These are phyloP conservation scores for Vireo griseus DNA, from an alignment of 2,797 vertebrate species.

Conservation along the genomic window DNA sequence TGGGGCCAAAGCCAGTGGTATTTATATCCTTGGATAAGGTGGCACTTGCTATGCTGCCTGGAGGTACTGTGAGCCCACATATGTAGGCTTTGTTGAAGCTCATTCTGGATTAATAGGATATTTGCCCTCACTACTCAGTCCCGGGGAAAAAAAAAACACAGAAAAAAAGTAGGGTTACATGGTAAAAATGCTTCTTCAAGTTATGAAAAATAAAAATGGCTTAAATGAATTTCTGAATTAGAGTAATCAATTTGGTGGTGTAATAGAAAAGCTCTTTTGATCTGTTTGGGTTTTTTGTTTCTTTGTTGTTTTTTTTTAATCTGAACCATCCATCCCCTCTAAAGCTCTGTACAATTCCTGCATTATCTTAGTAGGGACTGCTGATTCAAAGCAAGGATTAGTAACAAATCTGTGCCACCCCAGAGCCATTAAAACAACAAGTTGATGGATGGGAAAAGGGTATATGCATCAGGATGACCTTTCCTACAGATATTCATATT, in stretches of 20 bases:
- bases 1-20: neutral
- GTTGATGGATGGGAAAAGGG: neutral
- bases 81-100: neutral
- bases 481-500: neutral
- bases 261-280: neutral
- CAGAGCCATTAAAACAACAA: neutral
- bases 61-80: neutral
- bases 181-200: neutral
- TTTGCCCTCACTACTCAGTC: neutral
- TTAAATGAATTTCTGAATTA: neutral
- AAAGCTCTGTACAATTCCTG: neutral
- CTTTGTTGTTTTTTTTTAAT: neutral
- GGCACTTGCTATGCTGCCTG: neutral
- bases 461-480: neutral
- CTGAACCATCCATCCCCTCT: neutral
- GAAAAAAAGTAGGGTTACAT: neutral
- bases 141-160: neutral
- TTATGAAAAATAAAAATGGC: neutral
- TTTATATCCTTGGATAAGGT: neutral
- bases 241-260: neutral
- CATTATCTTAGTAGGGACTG: neutral
- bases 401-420: neutral
- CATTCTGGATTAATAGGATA: neutral
- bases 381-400: slow-evolving; percentile 15
- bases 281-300: neutral